Base-by-base conservation (phyloP, 92 coral and sea anemone species). In the Heliopora coerulea region DNA sequence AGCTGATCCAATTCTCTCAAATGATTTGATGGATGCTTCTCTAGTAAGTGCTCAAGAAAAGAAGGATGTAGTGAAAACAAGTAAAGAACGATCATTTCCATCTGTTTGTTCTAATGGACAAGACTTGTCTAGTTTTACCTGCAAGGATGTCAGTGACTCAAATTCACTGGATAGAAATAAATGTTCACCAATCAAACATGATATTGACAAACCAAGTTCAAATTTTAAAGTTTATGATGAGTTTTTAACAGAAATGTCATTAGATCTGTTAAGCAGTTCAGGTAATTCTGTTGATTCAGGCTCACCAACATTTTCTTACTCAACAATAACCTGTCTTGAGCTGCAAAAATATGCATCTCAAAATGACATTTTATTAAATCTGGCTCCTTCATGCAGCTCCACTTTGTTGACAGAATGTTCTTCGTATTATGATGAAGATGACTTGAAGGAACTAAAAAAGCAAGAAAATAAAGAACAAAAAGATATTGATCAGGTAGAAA, bases 181-280 rank as follows among this genome's bases (percentile, higher is more conserved):
- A 12, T 4, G 12, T 4, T 37, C 12, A 37, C 6, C 5, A 37
- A 37, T 12, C 5, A 12, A 37, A 37, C 5, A 37, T 37, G 42
- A 37, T 12, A 37, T 37, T 5, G 12, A 37, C 42, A 37, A 37
- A 5, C 42, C n/a, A n/a, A n/a, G n/a, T n/a, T n/a, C 52, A 46
- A 46, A 46, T 46, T 15, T 15, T 46, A n/a, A 37, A 35, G 4
- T 31, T 24, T 49, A 19, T 28, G 48, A 69, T 10, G 62, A 34
- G 42, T 69, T 24, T 8, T 21, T 69, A 8, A 69, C 76, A 0
- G 62, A 69, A 26, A 12, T 69, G 62, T 69, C 76, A 3, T 67
- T 32, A 28, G 74, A 50, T 67, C 54, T 67, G 33, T 44, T 42
- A 27, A 67, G 74, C 26, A 27, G 32, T 44, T 44, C 37, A 10